These are phyloP conservation scores for Lomographa bimaculata DNA, from an alignment of 2,888 invertebrate genomes.

Conservation along the genomic window DNA sequence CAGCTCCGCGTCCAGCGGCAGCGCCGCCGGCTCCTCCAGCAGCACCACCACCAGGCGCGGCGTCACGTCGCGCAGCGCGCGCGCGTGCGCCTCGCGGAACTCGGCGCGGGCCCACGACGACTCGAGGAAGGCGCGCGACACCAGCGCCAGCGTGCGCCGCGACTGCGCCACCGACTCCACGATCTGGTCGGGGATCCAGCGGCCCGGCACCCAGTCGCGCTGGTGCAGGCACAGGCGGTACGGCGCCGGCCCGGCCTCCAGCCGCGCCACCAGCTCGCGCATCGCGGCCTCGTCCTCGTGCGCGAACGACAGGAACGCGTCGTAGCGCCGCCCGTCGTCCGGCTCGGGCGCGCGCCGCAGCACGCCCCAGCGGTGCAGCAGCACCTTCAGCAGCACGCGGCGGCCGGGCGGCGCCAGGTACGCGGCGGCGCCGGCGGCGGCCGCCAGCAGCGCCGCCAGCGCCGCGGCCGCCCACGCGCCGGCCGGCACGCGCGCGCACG, in stretches of 20 bases:
- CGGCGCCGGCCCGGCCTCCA: slow-evolving; percentile 81
- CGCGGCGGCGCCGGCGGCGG: slow-evolving; percentile 9
- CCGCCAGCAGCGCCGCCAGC: slow-evolving; percentile 12
- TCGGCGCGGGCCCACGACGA: slow-evolving; percentile 87
- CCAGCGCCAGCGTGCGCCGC: slow-evolving; percentile 65
- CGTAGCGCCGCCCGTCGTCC: slow-evolving; percentile 73
- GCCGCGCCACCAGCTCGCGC: slow-evolving; percentile 84
- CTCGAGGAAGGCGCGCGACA: slow-evolving; percentile 44
- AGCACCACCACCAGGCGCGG: slow-evolving; percentile 89
- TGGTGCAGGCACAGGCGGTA: slow-evolving; percentile 86
- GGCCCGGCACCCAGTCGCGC: slow-evolving; percentile 84
- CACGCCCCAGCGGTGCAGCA: slow-evolving; percentile 33
- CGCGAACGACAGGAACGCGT: slow-evolving; percentile 92
- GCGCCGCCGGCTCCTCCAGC: slow-evolving; percentile 74
- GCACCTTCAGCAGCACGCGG: slow-evolving; percentile 32
- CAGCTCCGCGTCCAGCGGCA: slow-evolving; percentile 85
- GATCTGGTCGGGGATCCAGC: slow-evolving; percentile 87
- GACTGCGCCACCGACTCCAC: slow-evolving; percentile 88
- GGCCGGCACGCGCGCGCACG: slow-evolving; percentile 7
- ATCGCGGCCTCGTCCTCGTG: slow-evolving; percentile 90
- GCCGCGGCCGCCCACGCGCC: slow-evolving; percentile 8
- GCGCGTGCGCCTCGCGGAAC: slow-evolving; percentile 82
- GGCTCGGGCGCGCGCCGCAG: slow-evolving; percentile 21
- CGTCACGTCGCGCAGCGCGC: slow-evolving; percentile 68
- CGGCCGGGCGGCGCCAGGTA: slow-evolving; percentile 24